Base-by-base conservation (phyloP, 2,113 vertebrate species). In the Lonchura striata region DNA sequence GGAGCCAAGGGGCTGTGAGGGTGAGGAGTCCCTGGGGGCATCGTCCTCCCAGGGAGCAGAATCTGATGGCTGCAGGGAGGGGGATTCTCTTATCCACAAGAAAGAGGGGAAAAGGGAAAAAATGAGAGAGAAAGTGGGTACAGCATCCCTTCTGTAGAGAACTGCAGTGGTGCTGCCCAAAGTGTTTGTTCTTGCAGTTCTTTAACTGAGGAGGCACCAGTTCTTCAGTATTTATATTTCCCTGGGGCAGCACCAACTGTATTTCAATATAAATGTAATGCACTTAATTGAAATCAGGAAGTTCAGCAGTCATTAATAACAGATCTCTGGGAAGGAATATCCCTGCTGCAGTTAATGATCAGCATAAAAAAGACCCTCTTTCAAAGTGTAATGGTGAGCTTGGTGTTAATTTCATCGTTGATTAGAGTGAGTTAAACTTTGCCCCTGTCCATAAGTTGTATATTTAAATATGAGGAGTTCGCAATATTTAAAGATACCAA, bases 371-470 rank as follows among this genome's bases (percentile, higher is more conserved):
- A 86, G 91, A 44, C 42, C 44, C 30, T 94, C 88, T 97, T 95
- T 96, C 44, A 94, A 88, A 83, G 65, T 71, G 59, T 76, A 82
- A 64, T 74, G 74, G 76, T 68, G 91, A 97, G 94, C 95, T 95
- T 25, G 6, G 57, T 66, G 94, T 95, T 97, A 94, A 96, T 98
- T 98, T 97, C 95, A 95, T 84, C 92, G 80, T 95, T 97, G 97
- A 97, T 98, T 97, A 97, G 94, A 96, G 94, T 47, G n/a, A 96
- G 96, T 97, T 98, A 98, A 97, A 98, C 97, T 97, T 95, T 96
- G 96, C 95, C 97, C 92, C 93, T n/a, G 30, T 85, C 94, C 94
- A 33, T 93, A 95, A 97, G 86, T 84, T 97, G 94, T 92, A 35
- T 96, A 91, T 97, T 97, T 94, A 94, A 88, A 94, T 92, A 80